phyloP scores from a whole-genome alignment of 2,797 vertebrate species.

The Sebastes hubbsi region DNA sequence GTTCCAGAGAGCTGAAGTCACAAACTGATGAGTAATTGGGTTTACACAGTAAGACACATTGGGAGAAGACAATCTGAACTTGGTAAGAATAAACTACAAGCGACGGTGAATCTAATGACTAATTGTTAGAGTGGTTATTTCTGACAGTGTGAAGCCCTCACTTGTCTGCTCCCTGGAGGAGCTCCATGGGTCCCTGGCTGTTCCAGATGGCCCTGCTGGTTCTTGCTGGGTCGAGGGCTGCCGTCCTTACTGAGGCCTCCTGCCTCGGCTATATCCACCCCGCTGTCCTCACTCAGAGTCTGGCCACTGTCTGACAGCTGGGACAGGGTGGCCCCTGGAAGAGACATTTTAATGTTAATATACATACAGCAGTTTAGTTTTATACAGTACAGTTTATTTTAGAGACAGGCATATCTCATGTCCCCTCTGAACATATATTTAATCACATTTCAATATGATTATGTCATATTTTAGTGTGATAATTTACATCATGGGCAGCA shows the following conservation, averaged over 20 bases:
- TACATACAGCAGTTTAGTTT: background rate
- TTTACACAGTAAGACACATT: background rate
- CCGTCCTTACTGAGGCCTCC: conserved; percentile 84
- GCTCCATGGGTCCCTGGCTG: conserved; percentile 43
- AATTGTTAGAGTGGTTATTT: background rate
- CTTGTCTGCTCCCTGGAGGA: conserved; percentile 70
- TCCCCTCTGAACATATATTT: background rate
- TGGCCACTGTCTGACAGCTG: conserved; percentile 97
- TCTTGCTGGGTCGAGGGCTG: conserved; percentile 83
- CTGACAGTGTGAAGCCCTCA: conserved; percentile 9
- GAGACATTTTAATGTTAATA: background rate
- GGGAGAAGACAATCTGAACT: background rate
- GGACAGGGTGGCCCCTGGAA: conserved; percentile 89
- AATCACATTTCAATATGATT: background rate
- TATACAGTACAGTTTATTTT: background rate
- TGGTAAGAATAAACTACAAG: background rate
- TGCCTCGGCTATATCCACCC: conserved; percentile 91
- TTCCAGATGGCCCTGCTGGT: conserved; percentile 71
- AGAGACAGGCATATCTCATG: background rate
- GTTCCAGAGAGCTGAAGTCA: background rate
- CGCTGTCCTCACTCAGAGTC: conserved; percentile 97
- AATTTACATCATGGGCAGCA: too few species aligned
- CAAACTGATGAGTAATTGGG: background rate
- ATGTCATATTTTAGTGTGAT: background rate
- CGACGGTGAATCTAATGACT: background rate